phyloP scores from a whole-genome alignment of 2,113 vertebrate species.

The Oplegnathus fasciatus region DNA sequence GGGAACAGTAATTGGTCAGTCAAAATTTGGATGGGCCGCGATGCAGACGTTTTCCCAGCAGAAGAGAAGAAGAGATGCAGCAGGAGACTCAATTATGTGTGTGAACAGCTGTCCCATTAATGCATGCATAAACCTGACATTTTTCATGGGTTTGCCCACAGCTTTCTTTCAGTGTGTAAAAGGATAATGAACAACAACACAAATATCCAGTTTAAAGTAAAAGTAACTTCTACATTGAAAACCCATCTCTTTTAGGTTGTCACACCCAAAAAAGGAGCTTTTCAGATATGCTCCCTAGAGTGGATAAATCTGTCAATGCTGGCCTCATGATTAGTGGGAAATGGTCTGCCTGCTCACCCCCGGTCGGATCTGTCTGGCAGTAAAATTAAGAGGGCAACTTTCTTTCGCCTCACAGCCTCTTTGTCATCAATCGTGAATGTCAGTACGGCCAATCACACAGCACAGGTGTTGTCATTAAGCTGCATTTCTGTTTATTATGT shows the following conservation, averaged over 20 bases:
- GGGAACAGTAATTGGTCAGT: neutral
- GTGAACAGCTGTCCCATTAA: conserved; percentile 14
- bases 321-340: neutral
- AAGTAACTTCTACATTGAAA: neutral
- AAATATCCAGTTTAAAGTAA: neutral
- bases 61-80: neutral
- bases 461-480: neutral
- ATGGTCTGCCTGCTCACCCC: neutral
- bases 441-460: neutral
- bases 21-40: neutral
- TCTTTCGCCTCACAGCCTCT: neutral
- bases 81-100: neutral
- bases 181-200: neutral
- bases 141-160: neutral
- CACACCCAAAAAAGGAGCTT: neutral
- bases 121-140: neutral
- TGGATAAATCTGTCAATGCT: neutral
- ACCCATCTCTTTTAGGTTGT: neutral
- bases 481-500: neutral
- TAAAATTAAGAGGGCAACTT: neutral
- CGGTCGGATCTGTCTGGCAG: neutral
- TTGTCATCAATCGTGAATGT: too few relatives aligned
- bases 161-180: neutral
- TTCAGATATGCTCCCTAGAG: neutral
- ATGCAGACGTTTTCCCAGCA: conserved; percentile 4